These are phyloP conservation scores for Lasioglossum baleicum DNA, from an alignment of 1,140 invertebrate genomes.

Conservation along the genomic window DNA sequence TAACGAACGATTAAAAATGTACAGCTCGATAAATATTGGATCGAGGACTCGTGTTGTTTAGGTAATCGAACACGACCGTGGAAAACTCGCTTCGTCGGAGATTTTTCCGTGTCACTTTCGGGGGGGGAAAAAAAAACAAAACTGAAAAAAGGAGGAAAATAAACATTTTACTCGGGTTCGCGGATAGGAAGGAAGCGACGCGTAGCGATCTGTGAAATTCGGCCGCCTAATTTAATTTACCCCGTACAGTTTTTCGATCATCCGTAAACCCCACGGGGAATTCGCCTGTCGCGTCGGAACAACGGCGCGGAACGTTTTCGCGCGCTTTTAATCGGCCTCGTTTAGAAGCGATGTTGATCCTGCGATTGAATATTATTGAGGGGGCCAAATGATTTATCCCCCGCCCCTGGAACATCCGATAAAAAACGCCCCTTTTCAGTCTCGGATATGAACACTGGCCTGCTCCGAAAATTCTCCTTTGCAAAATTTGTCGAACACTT, in stretches of 20 bases:
- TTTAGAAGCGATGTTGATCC: slow-evolving; percentile 13
- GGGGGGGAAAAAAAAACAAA: no score
- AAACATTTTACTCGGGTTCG: slow-evolving; percentile 16
- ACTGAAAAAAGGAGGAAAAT: not conserved
- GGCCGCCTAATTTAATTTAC: slow-evolving; percentile 29
- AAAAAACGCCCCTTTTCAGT: not conserved
- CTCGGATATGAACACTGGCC: not conserved
- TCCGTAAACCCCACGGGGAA: slow-evolving; percentile 17
- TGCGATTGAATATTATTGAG: not conserved
- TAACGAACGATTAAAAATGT: no score
- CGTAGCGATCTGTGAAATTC: slow-evolving; percentile 41
- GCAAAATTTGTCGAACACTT: no score
- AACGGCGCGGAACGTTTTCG: slow-evolving; percentile 2
- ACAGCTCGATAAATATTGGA: no score
- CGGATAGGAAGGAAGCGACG: not conserved
- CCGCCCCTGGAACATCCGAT: not conserved
- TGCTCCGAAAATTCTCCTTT: no score
- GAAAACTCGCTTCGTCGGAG: no score
- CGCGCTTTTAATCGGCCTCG: slow-evolving; percentile 4
- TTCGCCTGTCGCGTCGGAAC: slow-evolving; percentile 4
- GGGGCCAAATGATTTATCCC: not conserved
- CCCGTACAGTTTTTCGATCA: slow-evolving; percentile 33
- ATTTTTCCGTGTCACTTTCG: no score
- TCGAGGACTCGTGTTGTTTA: no score
- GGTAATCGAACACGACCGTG: no score